Evolutionary conservation across 2,888 invertebrate species (phyloP), one percentile per base, ranked within the genome.

Genomic region (Coelopa pilipes): DNA sequence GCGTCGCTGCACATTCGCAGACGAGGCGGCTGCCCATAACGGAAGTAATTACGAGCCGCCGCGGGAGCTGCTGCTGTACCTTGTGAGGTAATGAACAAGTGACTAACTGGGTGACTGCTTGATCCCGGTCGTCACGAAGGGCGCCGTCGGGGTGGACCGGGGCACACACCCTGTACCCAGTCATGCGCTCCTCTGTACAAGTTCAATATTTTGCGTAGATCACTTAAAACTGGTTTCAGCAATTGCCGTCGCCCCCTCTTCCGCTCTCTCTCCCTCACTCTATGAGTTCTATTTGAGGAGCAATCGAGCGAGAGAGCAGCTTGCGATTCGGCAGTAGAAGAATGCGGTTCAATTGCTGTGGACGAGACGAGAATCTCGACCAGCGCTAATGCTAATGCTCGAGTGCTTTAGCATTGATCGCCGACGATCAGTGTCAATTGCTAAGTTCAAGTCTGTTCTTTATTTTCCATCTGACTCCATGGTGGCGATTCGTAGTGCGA

Each of bases 31-130:
- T 76, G 72, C 79, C 10, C 77, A 80, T 76, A 78, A 78, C 78
- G 80, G 74, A 75, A 78, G 86, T 71, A 89, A 89, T 76, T 91
- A 90, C 83, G 89, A 90, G 69, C 91, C 91, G 65, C 91, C 92
- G 47, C 90, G 89, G 79, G 90, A 92, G 76, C 84, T 92, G 76
- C 88, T 92, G 72, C 85, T 91, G 77, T 91, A 91, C 85, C 89
- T 92, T 80, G 91, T 92, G 83, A 91, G 92, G 92, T 92, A 89
- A 88, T 82, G 49, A 15, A n/a, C 15, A 50, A 49, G 24, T 62
- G 13, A 19, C 4, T 34, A 34, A 34, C 34, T n/a, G n/a, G n/a
- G n/a, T n/a, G n/a, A n/a, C n/a, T n/a, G n/a, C n/a, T n/a, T n/a
- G 34, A 34, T 34, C 34, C 34, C 34, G 7, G 7, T 34, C 34